A percentile compares a stretch with the other conserved stretches of the same genome.
Evolutionary conservation across 2,888 invertebrate genomes (phyloP).

Genomic region (Melanostoma mellinum): DNA sequence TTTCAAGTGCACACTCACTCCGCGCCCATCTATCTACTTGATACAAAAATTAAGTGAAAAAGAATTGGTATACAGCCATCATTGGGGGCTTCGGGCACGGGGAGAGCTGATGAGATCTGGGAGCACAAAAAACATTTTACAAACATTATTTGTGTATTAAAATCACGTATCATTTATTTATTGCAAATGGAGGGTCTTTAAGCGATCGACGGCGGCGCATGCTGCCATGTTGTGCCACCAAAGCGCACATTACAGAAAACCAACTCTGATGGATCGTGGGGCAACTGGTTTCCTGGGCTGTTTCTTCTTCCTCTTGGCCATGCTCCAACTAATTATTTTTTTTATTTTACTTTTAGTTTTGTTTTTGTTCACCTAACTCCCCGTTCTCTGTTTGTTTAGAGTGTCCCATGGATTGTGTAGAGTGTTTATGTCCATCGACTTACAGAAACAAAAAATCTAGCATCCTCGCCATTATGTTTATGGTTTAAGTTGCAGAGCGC

Average conservation of each 20-base stretch:
- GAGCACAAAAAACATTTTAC: conserved; percentile 31
- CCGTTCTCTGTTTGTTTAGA: conserved; percentile 46
- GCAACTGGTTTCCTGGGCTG: conserved; percentile 62
- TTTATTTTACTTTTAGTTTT: conserved; percentile 30
- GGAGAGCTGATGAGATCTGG: neutral
- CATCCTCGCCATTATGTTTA: conserved; percentile 59
- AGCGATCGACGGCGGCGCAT: conserved; percentile 60
- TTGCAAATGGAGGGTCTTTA: conserved; percentile 76
- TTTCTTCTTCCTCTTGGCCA: neutral
- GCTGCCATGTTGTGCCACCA: conserved; percentile 70
- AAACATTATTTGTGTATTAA: conserved; percentile 81
- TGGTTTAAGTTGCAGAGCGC: conserved; percentile 41
- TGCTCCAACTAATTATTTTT: conserved; percentile 57
- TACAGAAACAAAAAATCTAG: conserved; percentile 5
- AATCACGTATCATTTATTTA: conserved; percentile 83
- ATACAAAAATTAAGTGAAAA: conserved; percentile 64
- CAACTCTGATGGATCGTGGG: conserved; percentile 60
- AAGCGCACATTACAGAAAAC: conserved; percentile 57
- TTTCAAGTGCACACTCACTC: conserved; percentile 2
- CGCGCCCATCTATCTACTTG: conserved; percentile 13
- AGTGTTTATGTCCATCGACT: conserved; percentile 49
- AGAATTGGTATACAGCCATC: conserved; percentile 39
- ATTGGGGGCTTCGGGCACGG: neutral
- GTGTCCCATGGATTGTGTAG: conserved; percentile 48
- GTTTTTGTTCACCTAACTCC: conserved; percentile 26